Evolutionary conservation across 2,888 invertebrate species (phyloP), one percentile per base, ranked within the genome.

Genomic region (Pammene fasciana): DNA sequence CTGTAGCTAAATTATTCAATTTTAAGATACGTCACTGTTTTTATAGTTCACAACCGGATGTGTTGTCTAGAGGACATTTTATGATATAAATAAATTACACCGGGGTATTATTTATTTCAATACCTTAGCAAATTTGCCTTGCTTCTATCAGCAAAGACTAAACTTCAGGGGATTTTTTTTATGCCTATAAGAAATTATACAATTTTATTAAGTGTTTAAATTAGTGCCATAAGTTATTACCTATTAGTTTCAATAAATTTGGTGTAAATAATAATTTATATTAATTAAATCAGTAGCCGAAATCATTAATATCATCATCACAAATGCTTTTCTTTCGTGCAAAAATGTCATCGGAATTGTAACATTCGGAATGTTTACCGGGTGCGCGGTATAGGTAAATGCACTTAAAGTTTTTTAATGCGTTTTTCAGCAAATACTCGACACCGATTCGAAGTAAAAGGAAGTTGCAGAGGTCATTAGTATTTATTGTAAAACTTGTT

Each of bases 371-470:
- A 64, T 68, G 68, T 50, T 65, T 66, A 55, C 55, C 46, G 56
- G 41, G 56, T 52, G 57, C 38, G 68, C 43, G 43, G 64, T 26
- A 11, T 26, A 26, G 26, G 48, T 56, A 43, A 67, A 62, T 46
- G 36, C 46, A 55, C 38, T 60, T 65, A 14, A 65, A 41, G 59
- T 67, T 67, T 52, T 65, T 65, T 54, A 14, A 7, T 14, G 16
- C 9, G 46, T 46, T 68, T 43, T 43, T 41, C 48, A 46, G 60
- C 57, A 68, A 52, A 59, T 64, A 64, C 57, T 45, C 18, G 18
- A 34, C 52, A 50, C 43, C 70, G 38, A 46, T 54, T 55, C 54
- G n/a, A 70, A 65, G 70, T 70, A 70, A 70, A 60, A 70, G 70
- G 70, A 70, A 70, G 54, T 41, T 36, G 38, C 38, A 54, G 65